Conservation (phyloP, 2,888 invertebrate genomes). For the Drosophila falleni region DNA sequence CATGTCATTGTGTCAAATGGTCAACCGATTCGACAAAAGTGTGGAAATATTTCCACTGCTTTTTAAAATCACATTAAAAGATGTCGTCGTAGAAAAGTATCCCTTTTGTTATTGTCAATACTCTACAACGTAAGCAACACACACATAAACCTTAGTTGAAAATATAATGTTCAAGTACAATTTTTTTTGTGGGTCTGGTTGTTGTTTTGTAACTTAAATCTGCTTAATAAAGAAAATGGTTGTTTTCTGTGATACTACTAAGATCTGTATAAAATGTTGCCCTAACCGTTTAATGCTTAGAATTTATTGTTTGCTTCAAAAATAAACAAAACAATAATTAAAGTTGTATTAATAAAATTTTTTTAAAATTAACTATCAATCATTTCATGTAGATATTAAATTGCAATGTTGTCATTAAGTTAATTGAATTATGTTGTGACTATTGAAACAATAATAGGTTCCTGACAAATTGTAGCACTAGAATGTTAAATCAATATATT, state of each 20-base stretch:
- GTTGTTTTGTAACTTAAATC: background rate
- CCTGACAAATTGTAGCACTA: too few species aligned
- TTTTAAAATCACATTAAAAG: background rate
- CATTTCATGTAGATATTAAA: too few species aligned
- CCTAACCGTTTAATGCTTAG: background rate
- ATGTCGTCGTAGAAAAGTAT: background rate
- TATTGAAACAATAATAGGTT: too few species aligned
- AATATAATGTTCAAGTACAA: background rate
- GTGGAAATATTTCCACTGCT: slow-evolving; percentile 25
- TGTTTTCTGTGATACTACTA: background rate
- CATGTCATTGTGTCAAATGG: slow-evolving; percentile 22
- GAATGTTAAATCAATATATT: too few species aligned
- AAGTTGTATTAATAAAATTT: too few species aligned
- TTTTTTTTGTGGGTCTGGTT: background rate
- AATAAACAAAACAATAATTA: too few species aligned
- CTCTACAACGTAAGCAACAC: background rate
- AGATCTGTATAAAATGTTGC: background rate
- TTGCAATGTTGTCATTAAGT: too few species aligned
- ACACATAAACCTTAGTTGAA: background rate
- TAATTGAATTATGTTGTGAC: too few species aligned
- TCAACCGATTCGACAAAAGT: slow-evolving; percentile 53
- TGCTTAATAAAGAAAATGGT: background rate
- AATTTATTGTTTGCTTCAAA: background rate
- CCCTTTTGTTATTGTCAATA: background rate
- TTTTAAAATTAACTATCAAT: too few species aligned